Evolutionary conservation across 2,888 invertebrate species (phyloP), one percentile per base, ranked within the genome.

Genomic region (Cerastoderma edule): DNA sequence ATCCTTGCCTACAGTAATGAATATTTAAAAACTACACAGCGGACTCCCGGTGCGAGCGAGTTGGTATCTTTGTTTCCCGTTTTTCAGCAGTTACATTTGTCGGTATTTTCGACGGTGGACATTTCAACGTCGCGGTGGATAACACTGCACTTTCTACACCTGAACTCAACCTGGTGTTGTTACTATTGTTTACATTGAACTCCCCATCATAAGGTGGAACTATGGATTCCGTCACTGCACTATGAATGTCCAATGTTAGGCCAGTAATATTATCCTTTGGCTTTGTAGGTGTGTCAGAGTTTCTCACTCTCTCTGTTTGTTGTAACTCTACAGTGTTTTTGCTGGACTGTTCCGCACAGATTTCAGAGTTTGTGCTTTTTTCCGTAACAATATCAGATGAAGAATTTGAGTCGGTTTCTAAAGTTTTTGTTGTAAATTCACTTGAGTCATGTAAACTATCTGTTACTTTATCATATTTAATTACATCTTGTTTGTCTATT

Each of bases 91-190:
- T 30, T 35, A 63, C 8, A 22, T 44, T 35, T 5, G 67, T 66
- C 6, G 76, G 76, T 44, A 76, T 64, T 53, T 74, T 67, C 48
- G 76, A 76, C 16, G 73, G 64, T 27, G 76, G 78, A 66, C 78
- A 74, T 33, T 54, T 53, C 10, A 73, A 63, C 63, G 50, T 67
- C 16, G 56, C 67, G 27, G 57, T 63, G 50, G 39, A 66, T 48
- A 53, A 48, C 1, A 46, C 70, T 22, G 67, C 27, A 50, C 53
- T 44, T 22, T 63, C 63, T 10, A 53, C 60, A n/a, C 50, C 27
- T 28, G 44, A 56, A 67, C 68, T 44, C 32, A 24, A 44, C 33
- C 33, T 67, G 22, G 33, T 54, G 4, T 57, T 28, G 24, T 72
- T 63, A 13, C 33, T 44, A 32, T 8, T 33, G 39, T 66, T 69